phyloP scores from a whole-genome alignment of 2,113 vertebrate species.

The Porphyrio hochstetteri region DNA sequence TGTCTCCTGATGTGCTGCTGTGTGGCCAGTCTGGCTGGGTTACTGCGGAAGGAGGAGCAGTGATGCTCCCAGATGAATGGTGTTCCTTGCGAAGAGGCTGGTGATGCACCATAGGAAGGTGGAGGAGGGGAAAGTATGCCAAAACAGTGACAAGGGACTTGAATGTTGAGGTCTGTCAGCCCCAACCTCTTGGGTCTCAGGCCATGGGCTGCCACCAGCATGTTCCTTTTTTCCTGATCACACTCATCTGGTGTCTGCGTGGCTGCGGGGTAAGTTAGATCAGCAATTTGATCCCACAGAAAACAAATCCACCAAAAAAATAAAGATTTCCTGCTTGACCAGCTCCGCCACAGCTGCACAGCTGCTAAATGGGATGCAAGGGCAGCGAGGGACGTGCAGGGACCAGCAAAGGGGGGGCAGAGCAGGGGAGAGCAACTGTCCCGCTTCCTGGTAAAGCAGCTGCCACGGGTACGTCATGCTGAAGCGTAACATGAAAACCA shows the following conservation, averaged over 20 bases:
- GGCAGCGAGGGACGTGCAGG: background rate
- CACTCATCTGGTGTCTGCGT: fast-evolving
- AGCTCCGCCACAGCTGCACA: background rate
- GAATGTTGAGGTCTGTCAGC: background rate
- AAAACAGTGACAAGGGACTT: background rate
- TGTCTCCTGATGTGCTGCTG: background rate
- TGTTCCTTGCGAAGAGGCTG: background rate
- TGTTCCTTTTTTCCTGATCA: background rate
- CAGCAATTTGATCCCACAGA: background rate
- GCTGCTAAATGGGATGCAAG: slow-evolving; percentile 7
- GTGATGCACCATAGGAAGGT: background rate
- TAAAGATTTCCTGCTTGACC: background rate
- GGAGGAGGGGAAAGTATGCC: background rate
- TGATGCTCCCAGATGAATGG: background rate
- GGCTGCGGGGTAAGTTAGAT: background rate
- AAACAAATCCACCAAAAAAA: background rate
- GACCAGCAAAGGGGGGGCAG: background rate
- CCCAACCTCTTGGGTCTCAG: background rate
- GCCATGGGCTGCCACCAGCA: background rate
- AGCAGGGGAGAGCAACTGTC: fast-evolving
- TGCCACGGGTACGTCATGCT: background rate
- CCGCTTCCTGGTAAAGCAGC: background rate
- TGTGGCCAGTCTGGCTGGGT: background rate
- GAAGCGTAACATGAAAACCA: fast-evolving
- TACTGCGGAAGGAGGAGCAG: background rate